Base-by-base conservation (phyloP, 1,140 invertebrate genomes). In the Cotesia glomerata region DNA sequence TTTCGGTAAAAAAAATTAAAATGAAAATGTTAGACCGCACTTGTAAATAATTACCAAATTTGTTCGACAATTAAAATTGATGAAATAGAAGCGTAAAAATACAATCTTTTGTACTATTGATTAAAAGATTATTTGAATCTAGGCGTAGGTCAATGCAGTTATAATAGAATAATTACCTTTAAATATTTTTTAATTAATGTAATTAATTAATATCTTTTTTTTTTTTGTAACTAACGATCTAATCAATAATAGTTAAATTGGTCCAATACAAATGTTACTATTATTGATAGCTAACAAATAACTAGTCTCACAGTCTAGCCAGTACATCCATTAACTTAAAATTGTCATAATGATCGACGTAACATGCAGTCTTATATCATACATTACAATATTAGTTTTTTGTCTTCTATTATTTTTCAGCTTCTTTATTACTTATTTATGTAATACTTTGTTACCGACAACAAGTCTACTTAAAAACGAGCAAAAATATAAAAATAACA, bases 201-300 rank as follows among this genome's bases (percentile, higher is more conserved):
- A 26, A 26, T 26, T 26, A 26, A 26, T 26, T 26, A 68, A 59
- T 74, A 71, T 36, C 36, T 63, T 65, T 69, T 66, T 63, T 34
- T 56, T 72, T 71, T 49, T 26, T 26, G 26, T 26, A 26, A 69
- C 74, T 77, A 77, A 58, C 63, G 45, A 72, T 61, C 77, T 78
- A 81, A 80, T 78, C 77, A 75, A 82, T 78, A 78, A 76, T 82
- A 82, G 78, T 81, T 83, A 82, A 78, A 84, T 84, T 84, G 83
- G 83, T 84, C 83, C 82, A 79, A 81, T 81, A 81, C 80, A 75
- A 80, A 80, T 78, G 79, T 79, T 79, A 81, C 75, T 74, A 66
- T 72, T 39, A 65, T 65, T 72, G 35, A 16, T 51, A 35, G 39
- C 39, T 35, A 65, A 65, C 36, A 51, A 49, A 16, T 16, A 51